These are phyloP conservation scores for Tetropium fuscum DNA, from an alignment of 2,888 invertebrate genomes.

Conservation along the genomic window DNA sequence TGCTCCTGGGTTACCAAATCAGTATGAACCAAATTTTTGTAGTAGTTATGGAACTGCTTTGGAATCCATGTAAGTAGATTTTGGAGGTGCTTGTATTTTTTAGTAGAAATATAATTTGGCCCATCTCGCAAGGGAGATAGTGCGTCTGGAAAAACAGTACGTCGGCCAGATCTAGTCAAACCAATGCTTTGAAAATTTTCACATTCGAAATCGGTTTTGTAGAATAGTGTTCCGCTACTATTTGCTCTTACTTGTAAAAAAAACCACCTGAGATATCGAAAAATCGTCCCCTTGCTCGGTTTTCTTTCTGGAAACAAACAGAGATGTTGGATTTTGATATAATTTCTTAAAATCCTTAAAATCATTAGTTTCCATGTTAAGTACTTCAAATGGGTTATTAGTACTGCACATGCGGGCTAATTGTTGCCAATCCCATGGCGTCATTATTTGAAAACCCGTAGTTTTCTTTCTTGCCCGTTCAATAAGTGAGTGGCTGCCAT, in stretches of 20 bases:
- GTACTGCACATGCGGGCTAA: conserved; percentile 4
- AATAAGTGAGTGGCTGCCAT: conserved; percentile 30
- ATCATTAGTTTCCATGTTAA: conserved; percentile 10
- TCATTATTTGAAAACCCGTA: conserved; percentile 31
- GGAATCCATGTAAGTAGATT: conserved; percentile 20
- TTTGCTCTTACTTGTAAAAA: conserved; percentile 23
- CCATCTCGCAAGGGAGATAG: conserved; percentile 3
- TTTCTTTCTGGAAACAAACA: neutral
- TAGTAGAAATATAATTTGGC: neutral
- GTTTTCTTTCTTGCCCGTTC: conserved; percentile 30
- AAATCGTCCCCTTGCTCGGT: conserved; percentile 12
- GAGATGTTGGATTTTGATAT: conserved; percentile 2
- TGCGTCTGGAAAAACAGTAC: neutral
- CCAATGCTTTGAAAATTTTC: conserved; percentile 23
- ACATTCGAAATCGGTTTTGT: conserved; percentile 21
- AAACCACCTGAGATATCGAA: conserved; percentile 18
- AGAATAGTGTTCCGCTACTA: conserved; percentile 20
- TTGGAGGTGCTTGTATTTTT: conserved; percentile 2
- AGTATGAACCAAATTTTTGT: conserved; percentile 19
- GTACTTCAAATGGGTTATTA: neutral
- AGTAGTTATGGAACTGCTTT: conserved; percentile 12
- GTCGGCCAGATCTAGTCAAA: no score
- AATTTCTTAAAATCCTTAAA: conserved; percentile 11
- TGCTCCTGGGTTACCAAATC: conserved; percentile 18
- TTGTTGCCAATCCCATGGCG: conserved; percentile 38